Conservation (phyloP, 2,113 vertebrate genomes). For the Phaethon lepturus region DNA sequence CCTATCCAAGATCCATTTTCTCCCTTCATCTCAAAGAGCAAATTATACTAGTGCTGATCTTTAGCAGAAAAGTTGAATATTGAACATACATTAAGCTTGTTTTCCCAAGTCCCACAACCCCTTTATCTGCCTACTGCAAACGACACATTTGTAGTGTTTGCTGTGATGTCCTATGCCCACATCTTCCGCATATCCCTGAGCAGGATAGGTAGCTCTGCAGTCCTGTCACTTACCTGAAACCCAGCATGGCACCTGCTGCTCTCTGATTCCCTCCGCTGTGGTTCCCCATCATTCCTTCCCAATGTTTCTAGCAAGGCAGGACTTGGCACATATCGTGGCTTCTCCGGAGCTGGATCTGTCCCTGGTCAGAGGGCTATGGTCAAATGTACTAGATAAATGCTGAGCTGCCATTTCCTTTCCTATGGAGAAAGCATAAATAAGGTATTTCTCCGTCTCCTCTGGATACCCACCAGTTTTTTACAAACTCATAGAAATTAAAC, state of each 20-base stretch:
- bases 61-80: neutral
- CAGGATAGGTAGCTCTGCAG: neutral
- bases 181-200: neutral
- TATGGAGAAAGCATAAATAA: neutral
- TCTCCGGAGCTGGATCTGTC: neutral
- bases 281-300: neutral
- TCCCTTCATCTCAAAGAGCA: neutral
- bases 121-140: neutral
- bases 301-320: neutral
- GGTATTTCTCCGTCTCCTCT: neutral
- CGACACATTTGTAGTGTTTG: rapidly evolving
- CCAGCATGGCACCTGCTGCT: neutral
- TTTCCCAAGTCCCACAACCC: neutral
- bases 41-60: neutral
- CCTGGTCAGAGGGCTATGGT: neutral
- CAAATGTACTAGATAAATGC: neutral
- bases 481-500: neutral
- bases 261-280: neutral
- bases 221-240: neutral
- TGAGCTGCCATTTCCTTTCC: neutral
- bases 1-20: neutral
- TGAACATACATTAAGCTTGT: neutral
- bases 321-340: neutral
- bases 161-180: neutral
- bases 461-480: neutral